Conservation (phyloP, 1,140 invertebrate genomes). For the Pseudomyrmex flavicornis region DNA sequence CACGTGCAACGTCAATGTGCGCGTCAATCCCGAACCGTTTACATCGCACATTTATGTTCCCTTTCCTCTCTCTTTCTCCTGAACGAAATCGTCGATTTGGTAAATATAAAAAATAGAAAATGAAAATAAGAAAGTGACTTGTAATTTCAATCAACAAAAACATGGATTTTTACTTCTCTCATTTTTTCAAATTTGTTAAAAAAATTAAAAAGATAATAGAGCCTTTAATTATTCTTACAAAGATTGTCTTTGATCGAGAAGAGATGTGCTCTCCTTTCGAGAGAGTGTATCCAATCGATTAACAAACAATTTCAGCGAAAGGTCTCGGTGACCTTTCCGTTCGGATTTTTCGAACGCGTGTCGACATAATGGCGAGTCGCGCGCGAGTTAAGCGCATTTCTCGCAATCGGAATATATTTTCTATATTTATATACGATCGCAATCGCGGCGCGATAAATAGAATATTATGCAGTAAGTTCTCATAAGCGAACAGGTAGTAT, state of each 20-base stretch:
- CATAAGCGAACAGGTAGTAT: conserved; percentile 30
- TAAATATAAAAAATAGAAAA: neutral
- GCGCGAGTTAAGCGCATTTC: neutral
- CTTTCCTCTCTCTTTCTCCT: neutral
- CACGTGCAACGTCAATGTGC: conserved; percentile 11
- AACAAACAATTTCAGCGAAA: conserved; percentile 27
- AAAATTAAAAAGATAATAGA: neutral
- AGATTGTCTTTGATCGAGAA: neutral
- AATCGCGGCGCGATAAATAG: conserved; percentile 38
- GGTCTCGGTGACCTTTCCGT: conserved; percentile 41
- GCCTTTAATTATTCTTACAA: neutral
- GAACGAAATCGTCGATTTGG: neutral
- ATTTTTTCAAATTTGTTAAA: neutral
- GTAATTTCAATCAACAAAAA: too few relatives aligned
- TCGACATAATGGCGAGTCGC: conserved; percentile 9
- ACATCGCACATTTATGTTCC: neutral
- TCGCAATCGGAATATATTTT: conserved; percentile 22
- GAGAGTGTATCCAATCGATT: neutral
- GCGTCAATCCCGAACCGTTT: neutral
- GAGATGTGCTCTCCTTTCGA: conserved; percentile 3
- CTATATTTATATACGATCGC: conserved; percentile 37
- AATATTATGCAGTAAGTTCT: conserved; percentile 48
- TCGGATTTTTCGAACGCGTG: conserved; percentile 4
- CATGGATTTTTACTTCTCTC: too few relatives aligned
- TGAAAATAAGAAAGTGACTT: neutral